Conservation (phyloP, 2,888 invertebrate species). For the Idaea biselata region DNA sequence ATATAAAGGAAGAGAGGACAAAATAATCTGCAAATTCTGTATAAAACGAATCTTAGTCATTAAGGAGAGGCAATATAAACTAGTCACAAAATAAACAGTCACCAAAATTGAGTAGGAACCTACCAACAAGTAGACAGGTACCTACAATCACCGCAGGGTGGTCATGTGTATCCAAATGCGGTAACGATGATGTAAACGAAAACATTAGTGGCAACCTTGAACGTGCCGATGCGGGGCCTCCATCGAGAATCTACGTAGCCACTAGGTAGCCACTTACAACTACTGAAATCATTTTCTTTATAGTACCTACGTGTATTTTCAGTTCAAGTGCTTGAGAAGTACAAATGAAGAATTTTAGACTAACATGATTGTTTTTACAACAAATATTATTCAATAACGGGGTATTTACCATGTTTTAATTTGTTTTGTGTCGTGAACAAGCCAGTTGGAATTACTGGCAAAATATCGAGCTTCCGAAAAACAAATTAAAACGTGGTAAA, state of each 20-base stretch:
- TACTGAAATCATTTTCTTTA: not conserved
- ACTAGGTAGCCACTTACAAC: not conserved
- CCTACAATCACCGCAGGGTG: not conserved
- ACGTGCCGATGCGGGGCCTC: not conserved
- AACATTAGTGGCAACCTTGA: slow-evolving; percentile 1
- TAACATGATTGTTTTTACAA: too few species aligned
- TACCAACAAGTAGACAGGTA: not conserved
- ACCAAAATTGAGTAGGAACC: not conserved
- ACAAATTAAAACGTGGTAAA: too few species aligned
- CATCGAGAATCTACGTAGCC: not conserved
- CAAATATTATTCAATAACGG: too few species aligned
- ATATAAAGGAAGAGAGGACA: too few species aligned
- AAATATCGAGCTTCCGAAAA: too few species aligned
- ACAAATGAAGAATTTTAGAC: too few species aligned
- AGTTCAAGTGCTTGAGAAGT: not conserved
- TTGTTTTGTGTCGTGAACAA: too few species aligned
- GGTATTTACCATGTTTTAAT: too few species aligned
- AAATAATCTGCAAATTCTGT: too few species aligned
- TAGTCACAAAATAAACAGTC: not conserved
- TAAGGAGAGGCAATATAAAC: too few species aligned
- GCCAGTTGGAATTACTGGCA: too few species aligned
- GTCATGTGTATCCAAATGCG: slow-evolving; percentile 31
- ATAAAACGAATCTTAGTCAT: too few species aligned
- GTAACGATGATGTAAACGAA: slow-evolving; percentile 50
- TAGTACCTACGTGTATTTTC: not conserved